Conservation (phyloP, 2,797 vertebrate genomes). For the Phalanger gymnotis region DNA sequence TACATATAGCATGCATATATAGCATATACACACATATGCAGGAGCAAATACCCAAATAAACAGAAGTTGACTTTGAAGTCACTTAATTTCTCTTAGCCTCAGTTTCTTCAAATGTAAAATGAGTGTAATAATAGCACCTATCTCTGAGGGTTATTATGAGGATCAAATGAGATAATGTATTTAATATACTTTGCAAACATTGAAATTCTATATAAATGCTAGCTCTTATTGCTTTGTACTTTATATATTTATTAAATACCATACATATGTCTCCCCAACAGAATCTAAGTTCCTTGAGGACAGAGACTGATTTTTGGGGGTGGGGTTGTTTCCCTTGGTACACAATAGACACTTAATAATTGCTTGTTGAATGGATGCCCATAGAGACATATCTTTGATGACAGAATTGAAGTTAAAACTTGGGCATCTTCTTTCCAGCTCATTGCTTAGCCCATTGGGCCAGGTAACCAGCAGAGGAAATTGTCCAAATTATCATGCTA, state of each 20-base stretch:
- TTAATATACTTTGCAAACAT: too few relatives aligned
- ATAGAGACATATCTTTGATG: neutral
- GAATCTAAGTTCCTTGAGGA: neutral
- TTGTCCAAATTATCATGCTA: neutral
- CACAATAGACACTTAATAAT: neutral
- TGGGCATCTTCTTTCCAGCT: neutral
- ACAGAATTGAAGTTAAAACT: conserved; percentile 15
- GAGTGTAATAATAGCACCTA: neutral
- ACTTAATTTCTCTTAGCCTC: neutral
- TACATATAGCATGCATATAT: too few relatives aligned
- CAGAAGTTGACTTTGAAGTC: neutral
- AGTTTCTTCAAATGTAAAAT: neutral
- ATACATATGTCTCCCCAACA: neutral
- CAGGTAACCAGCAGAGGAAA: conserved; percentile 11
- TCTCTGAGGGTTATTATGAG: too few relatives aligned
- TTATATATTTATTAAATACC: too few relatives aligned
- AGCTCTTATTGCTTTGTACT: too few relatives aligned
- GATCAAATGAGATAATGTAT: too few relatives aligned
- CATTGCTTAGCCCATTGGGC: conserved; percentile 24
- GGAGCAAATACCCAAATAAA: neutral
- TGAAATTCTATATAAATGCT: too few relatives aligned
- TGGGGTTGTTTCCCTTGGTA: neutral
- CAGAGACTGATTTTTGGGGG: neutral
- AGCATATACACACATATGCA: too few relatives aligned
- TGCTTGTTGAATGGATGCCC: neutral